phyloP scores from a whole-genome alignment of 2,797 vertebrate species.

The Petrocephalus sullivani region DNA sequence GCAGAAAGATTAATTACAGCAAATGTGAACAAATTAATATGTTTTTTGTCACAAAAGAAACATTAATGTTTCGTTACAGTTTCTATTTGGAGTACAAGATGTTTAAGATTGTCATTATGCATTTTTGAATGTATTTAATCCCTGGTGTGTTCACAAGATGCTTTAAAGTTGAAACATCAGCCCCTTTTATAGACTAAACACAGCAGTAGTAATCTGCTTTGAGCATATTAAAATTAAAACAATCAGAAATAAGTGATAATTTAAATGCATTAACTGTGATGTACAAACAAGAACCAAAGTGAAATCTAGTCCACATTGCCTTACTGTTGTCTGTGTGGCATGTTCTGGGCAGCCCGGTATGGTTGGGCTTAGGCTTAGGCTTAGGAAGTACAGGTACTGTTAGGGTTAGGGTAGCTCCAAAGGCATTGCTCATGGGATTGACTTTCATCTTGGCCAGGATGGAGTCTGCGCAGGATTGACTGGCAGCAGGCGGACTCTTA shows the following conservation, averaged over 20 bases:
- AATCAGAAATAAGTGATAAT: background rate
- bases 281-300: background rate
- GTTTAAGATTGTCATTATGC: background rate
- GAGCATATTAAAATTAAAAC: background rate
- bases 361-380: background rate
- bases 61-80: background rate
- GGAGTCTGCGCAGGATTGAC: background rate
- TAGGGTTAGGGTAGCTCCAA: background rate
- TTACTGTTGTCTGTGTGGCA: background rate
- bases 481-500: background rate
- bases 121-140: background rate
- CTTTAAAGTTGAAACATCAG: slow-evolving; percentile 12
- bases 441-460: background rate
- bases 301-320: background rate
- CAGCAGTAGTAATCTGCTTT: background rate
- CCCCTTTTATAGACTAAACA: background rate
- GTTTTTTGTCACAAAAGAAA: background rate
- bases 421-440: background rate
- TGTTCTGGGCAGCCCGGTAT: background rate
- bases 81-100: background rate
- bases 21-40: background rate
- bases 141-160: slow-evolving; percentile 5
- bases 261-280: background rate
- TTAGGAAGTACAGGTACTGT: background rate
- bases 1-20: background rate